Base-by-base conservation (phyloP, 2,888 invertebrate genomes). In the Trichopria drosophilae region DNA sequence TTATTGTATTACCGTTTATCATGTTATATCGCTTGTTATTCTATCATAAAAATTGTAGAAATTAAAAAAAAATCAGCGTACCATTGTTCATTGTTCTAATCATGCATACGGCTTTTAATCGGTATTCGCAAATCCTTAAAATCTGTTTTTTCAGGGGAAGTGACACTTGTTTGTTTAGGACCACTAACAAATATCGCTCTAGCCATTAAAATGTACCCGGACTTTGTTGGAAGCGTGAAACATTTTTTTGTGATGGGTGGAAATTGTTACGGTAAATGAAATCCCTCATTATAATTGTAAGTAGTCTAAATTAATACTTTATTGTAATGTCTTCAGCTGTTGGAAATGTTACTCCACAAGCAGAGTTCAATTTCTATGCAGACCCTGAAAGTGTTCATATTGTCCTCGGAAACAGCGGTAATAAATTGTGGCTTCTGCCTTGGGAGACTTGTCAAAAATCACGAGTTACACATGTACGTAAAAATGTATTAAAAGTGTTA, bases 161-260 rank as follows among this genome's bases (percentile, higher is more conserved):
- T 88, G 16, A 80, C 81, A 0, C 65, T 89, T 7, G 77, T 88
- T 6, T 81, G 85, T 26, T 70, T 90, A 16, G 92, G 87, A 0
- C 84, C 93, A 0, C 71, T 93, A 19, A 92, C 92, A 1, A 93
- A 92, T 65, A 76, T 90, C 34, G 93, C 91, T 0, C 65, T 90
- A 51, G 84, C 89, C 1, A 78, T 86, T 3, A 83, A 84, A 63
- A 70, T 89, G 63, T 87, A 86, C 61, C 82, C 85, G 0, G 69
- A 80, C 4, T 85, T 92, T 66, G 71, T 82, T 1, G 65, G 77
- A 15, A 79, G 83, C 55, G 72, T 91, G 1, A 83, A 84, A 53
- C 84, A 85, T 32, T 75, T 91, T 24, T 86, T 82, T 67, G 79
- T 91, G 3, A 90, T 90, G 81, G 92, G 91, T 6, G 91, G 92